Evolutionary conservation across 2,888 invertebrate species (phyloP).

Genomic region (Therioaphis trifolii): DNA sequence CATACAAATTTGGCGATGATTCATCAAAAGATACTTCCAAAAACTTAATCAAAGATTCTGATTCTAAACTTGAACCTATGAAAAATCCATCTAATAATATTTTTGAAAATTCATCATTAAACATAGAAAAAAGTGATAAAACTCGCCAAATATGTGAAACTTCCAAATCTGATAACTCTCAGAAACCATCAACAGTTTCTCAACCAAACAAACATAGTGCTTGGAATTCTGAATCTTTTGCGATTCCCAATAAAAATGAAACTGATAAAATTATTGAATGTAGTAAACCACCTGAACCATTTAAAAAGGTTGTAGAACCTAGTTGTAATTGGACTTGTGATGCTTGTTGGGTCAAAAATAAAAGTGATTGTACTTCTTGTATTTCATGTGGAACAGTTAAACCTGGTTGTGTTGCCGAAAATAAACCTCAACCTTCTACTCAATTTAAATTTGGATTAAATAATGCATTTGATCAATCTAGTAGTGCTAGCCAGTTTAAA

Average conservation of each 20-base stretch:
- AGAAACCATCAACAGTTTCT: conserved; percentile 40
- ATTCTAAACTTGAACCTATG: neutral
- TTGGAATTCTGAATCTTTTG: conserved; percentile 31
- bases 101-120: neutral
- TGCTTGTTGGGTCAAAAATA: conserved; percentile 75
- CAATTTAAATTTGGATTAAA: conserved; percentile 64
- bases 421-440: conserved; percentile 50
- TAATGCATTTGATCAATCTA: conserved; percentile 34
- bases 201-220: conserved; percentile 38
- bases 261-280: conserved; percentile 43
- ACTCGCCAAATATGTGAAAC: conserved; percentile 73
- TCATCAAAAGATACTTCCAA: neutral
- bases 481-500: conserved; percentile 16
- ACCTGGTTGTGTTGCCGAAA: conserved; percentile 68
- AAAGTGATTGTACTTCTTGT: conserved; percentile 70
- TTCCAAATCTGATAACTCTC: conserved; percentile 60
- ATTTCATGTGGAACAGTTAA: conserved; percentile 74
- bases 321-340: conserved; percentile 74
- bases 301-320: conserved; percentile 69
- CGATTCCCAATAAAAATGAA: conserved; percentile 50
- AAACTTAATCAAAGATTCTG: neutral
- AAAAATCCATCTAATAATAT: neutral
- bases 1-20: neutral
- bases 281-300: conserved; percentile 65
- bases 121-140: conserved; percentile 66